Evolutionary conservation across 2,888 invertebrate genomes (phyloP).

Genomic region (Callimorpha dominula): DNA sequence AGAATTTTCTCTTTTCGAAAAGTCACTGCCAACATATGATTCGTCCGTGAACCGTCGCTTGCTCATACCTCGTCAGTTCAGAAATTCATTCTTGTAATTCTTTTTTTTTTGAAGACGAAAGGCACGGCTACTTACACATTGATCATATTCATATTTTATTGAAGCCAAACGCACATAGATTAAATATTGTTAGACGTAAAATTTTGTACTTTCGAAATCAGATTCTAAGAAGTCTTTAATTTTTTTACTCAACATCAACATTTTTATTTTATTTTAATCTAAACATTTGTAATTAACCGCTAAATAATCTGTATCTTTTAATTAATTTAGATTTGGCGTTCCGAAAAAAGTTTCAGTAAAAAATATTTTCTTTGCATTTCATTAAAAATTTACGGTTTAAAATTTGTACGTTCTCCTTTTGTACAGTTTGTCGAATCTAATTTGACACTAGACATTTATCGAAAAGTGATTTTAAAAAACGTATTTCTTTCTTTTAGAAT

Average conservation of each 20-base stretch:
- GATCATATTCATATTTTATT: constrained; percentile 71
- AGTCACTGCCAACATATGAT: constrained; percentile 54
- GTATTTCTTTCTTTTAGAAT: constrained; percentile 76
- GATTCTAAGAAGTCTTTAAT: constrained; percentile 86
- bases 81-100: constrained; percentile 50
- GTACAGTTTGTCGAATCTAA: constrained; percentile 86
- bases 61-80: constrained; percentile 50
- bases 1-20: constrained; percentile 60
- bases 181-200: constrained; percentile 82
- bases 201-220: constrained; percentile 86
- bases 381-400: constrained; percentile 82
- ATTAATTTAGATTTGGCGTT: constrained; percentile 85
- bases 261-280: constrained; percentile 63
- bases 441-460: constrained; percentile 85
- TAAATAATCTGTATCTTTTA: constrained; percentile 84
- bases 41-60: constrained; percentile 55
- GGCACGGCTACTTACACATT: constrained; percentile 84
- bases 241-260: constrained; percentile 82
- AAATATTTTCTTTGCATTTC: constrained; percentile 83
- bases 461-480: constrained; percentile 83
- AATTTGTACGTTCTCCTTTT: constrained; percentile 85
- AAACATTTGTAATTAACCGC: constrained; percentile 77
- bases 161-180: constrained; percentile 85
- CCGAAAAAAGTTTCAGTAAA: constrained; percentile 86
- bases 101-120: constrained; percentile 80